Percentiles rank a stretch among this genome's conserved stretches.
Evolutionary conservation across 2,113 vertebrate genomes (phyloP).

Genomic region (Lepus europaeus): DNA sequence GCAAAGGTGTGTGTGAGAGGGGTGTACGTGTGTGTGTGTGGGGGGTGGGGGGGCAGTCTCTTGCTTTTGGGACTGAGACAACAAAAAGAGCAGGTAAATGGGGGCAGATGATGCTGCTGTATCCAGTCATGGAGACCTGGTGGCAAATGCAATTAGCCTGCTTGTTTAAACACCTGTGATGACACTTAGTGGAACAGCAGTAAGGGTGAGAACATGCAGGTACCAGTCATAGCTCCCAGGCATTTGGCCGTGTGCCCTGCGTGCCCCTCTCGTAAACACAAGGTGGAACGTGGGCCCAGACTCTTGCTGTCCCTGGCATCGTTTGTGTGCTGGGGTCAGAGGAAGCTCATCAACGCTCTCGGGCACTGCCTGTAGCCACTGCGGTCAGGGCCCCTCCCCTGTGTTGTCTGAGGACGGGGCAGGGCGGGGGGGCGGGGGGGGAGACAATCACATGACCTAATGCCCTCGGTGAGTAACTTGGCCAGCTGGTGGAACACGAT

Average conservation of each 20-base stretch:
- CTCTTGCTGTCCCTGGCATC: background rate
- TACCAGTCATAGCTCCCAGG: background rate
- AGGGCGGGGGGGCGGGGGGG: background rate
- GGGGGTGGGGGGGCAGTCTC: background rate
- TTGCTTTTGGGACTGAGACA: background rate
- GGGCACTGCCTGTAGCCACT: background rate
- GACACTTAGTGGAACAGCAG: background rate
- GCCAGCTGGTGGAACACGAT: background rate
- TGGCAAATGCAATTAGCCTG: background rate
- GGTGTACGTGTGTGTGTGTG: background rate
- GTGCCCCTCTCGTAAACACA: constrained; percentile 1
- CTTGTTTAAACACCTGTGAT: background rate
- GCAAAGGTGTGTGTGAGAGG: background rate
- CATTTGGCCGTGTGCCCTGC: background rate
- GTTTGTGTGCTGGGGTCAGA: background rate
- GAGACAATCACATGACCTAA: background rate
- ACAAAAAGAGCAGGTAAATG: background rate
- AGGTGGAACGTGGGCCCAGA: background rate
- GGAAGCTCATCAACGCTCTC: background rate
- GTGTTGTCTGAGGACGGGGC: constrained; percentile 1
- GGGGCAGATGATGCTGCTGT: background rate
- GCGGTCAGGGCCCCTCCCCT: background rate
- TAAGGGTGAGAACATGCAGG: background rate
- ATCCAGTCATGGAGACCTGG: background rate
- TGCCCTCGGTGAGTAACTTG: background rate